Conservation (phyloP, 2,113 vertebrate species). For the Cynopterus brachyotis region DNA sequence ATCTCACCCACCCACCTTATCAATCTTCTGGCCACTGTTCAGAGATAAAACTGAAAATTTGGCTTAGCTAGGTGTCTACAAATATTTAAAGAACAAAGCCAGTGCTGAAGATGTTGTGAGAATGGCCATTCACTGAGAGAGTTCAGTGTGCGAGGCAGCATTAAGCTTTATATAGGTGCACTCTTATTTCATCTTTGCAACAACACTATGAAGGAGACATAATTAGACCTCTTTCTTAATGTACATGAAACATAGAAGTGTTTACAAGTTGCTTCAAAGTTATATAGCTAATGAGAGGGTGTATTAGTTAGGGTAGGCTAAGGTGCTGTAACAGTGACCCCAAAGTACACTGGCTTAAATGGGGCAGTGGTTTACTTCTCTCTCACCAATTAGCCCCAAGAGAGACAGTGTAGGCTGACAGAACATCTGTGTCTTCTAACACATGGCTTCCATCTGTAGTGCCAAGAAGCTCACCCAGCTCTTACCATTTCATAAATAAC, state of each 20-base stretch:
- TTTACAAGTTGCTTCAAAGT: not conserved
- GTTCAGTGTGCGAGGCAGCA: not conserved
- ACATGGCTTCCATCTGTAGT: not conserved
- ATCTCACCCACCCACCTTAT: not conserved
- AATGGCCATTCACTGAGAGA: not conserved
- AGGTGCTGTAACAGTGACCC: not conserved
- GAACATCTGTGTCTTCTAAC: not conserved
- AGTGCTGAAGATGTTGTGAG: not conserved
- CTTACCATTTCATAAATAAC: not conserved
- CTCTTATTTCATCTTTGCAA: not conserved
- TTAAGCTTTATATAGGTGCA: not conserved
- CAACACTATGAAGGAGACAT: not conserved
- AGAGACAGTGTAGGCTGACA: not conserved
- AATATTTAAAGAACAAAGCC: not conserved
- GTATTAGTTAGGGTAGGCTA: not conserved
- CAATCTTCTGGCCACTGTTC: not conserved
- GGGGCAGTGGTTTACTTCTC: not conserved
- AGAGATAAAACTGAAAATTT: not conserved
- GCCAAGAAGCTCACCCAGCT: not conserved
- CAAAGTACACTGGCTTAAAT: not conserved
- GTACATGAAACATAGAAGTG: not conserved
- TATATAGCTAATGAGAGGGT: not conserved
- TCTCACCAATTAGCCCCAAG: not conserved
- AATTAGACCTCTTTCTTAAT: not conserved
- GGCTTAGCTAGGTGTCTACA: not conserved